Percentiles rank a stretch among this genome's conserved stretches.
Conservation (phyloP, 2,113 vertebrate species). For the Bostrychus sinensis region DNA sequence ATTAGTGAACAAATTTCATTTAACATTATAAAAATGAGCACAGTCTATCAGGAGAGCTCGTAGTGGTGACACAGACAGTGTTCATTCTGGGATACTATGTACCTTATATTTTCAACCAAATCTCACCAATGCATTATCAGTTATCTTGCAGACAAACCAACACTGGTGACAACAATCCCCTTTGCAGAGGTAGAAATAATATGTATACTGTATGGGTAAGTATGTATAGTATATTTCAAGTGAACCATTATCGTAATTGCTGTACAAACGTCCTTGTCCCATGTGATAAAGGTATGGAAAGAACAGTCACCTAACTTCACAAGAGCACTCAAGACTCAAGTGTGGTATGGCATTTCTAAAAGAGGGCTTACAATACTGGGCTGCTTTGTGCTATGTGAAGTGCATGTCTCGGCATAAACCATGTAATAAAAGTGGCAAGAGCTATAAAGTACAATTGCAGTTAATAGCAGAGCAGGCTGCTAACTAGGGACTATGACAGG, state of each 20-base stretch:
- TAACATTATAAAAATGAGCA: too few species aligned
- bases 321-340: constrained; percentile 29
- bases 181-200: too few species aligned
- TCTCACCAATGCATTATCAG: too few species aligned
- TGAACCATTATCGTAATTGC: not conserved
- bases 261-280: not conserved
- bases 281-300: constrained; percentile 30
- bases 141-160: too few species aligned
- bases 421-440: constrained; percentile 47
- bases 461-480: constrained; percentile 42
- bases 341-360: constrained; percentile 41
- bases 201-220: not conserved
- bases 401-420: constrained; percentile 10
- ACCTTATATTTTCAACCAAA: too few species aligned
- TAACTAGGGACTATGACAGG: constrained; percentile 56
- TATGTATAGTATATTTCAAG: constrained; percentile 15
- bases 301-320: constrained; percentile 34
- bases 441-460: constrained; percentile 57
- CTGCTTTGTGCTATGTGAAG: constrained; percentile 11
- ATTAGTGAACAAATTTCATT: too few species aligned
- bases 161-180: too few species aligned
- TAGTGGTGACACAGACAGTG: too few species aligned
- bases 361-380: constrained; percentile 26
- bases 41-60: too few species aligned
- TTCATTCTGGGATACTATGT: too few species aligned